phyloP scores from a whole-genome alignment of 1,140 invertebrate species.

The Neoseiulus cucumeris region DNA sequence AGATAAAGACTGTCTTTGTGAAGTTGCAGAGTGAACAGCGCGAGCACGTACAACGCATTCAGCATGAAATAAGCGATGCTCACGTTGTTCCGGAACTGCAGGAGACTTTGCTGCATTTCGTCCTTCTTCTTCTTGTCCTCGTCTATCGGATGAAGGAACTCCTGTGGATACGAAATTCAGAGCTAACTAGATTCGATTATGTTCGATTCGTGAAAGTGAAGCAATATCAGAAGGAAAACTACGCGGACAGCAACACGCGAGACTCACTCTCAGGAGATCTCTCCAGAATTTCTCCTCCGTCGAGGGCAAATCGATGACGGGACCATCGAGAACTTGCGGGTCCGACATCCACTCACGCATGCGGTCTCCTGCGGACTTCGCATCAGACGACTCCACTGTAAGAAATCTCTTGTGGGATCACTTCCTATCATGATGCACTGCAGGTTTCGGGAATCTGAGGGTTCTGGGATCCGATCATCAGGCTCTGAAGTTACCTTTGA shows the following conservation, averaged over 20 bases:
- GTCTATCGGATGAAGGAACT: constrained; percentile 23
- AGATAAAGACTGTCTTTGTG: constrained; percentile 25
- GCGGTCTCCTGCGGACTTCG: constrained; percentile 22
- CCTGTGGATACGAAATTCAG: constrained; percentile 10
- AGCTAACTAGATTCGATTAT: too few species aligned
- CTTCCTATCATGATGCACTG: too few species aligned
- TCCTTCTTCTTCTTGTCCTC: constrained; percentile 22
- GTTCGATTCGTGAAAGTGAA: too few species aligned
- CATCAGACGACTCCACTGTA: too few species aligned
- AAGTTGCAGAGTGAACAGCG: constrained; percentile 23
- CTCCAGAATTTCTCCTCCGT: constrained; percentile 78
- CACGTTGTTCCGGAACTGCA: constrained; percentile 23
- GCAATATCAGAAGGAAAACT: too few species aligned
- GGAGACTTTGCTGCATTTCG: constrained; percentile 21
- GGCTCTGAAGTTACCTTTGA: too few species aligned
- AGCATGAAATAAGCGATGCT: constrained; percentile 24
- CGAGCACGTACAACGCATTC: constrained; percentile 22
- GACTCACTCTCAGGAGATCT: constrained; percentile 42
- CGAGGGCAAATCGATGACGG: constrained; percentile 59
- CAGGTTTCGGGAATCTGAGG: too few species aligned
- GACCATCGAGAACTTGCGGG: constrained; percentile 83
- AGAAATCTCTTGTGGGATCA: too few species aligned
- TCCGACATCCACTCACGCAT: constrained; percentile 43
- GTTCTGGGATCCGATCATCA: too few species aligned
- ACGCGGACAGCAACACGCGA: background rate